phyloP scores from a whole-genome alignment of 2,888 invertebrate species.

The Rambutsinella grinnellia region DNA sequence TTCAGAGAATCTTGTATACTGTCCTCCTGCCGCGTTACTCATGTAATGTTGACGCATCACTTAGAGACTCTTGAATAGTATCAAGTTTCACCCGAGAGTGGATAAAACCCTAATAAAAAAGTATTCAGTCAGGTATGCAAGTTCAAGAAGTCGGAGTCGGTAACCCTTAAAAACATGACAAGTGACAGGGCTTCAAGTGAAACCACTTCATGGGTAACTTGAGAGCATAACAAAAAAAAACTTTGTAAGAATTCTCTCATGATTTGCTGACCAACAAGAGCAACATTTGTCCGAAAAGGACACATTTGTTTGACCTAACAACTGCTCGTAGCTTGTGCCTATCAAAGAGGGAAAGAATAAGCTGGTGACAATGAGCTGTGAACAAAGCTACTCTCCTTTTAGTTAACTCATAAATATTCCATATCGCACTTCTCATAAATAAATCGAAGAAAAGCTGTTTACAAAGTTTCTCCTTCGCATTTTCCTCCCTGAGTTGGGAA shows the following conservation, averaged over 20 bases:
- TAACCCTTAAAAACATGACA: slow-evolving; percentile 17
- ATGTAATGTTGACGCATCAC: slow-evolving; percentile 6
- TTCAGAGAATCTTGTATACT: too few species aligned
- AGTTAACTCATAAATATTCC: too few species aligned
- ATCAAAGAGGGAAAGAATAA: too few species aligned
- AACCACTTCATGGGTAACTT: slow-evolving; percentile 13
- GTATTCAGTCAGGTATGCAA: slow-evolving; percentile 21
- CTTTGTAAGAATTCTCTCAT: too few species aligned
- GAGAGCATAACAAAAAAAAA: too few species aligned
- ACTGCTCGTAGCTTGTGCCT: too few species aligned
- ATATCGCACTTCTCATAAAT: slow-evolving; percentile 35
- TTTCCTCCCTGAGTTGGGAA: not conserved
- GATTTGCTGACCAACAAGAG: too few species aligned
- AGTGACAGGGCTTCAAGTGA: slow-evolving; percentile 1
- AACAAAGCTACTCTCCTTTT: slow-evolving; percentile 37
- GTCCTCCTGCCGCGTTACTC: slow-evolving; percentile 33
- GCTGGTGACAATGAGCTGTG: slow-evolving; percentile 41
- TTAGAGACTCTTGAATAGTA: slow-evolving; percentile 11
- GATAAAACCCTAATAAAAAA: too few species aligned
- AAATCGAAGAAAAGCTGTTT: slow-evolving; percentile 24
- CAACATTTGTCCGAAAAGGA: too few species aligned
- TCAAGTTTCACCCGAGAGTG: slow-evolving; percentile 17
- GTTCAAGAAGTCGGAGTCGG: slow-evolving; percentile 5
- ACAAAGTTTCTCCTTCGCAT: not conserved
- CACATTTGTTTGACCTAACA: too few species aligned